Evolutionary conservation across 2,888 invertebrate species (phyloP).

Genomic region (Amphiduros pacificus): DNA sequence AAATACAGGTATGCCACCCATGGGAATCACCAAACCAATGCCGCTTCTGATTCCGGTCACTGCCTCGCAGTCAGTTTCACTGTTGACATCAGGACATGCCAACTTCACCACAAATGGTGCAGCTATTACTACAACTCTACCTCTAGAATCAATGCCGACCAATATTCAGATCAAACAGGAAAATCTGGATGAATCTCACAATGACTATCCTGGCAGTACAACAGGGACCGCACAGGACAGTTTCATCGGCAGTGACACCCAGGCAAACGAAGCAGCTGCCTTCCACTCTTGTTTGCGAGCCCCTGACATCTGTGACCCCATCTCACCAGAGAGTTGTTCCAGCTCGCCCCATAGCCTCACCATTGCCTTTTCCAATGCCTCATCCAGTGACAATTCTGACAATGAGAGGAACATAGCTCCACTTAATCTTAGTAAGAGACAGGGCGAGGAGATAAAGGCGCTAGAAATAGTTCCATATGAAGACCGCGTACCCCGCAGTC

Average conservation of each 20-base stretch:
- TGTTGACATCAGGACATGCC: not conserved
- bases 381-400: too few relatives aligned
- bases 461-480: not conserved
- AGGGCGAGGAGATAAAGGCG: constrained; percentile 11
- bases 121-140: not conserved
- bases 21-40: too few relatives aligned
- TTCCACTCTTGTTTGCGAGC: too few relatives aligned
- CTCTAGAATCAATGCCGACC: not conserved
- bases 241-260: not conserved
- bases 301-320: not conserved
- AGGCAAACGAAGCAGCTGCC: not conserved
- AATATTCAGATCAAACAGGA: not conserved
- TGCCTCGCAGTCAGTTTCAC: not conserved
- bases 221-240: too few relatives aligned
- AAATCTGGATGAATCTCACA: not conserved
- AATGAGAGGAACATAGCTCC: not conserved
- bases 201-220: not conserved
- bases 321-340: not conserved
- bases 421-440: constrained; percentile 5
- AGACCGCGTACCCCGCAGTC: not conserved
- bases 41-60: not conserved
- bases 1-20: too few relatives aligned
- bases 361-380: not conserved
- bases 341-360: not conserved
- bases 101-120: not conserved